Percentiles rank a stretch among this genome's conserved stretches.
Evolutionary conservation across 2,888 invertebrate genomes (phyloP).

Genomic region (Hemaris fuciformis): DNA sequence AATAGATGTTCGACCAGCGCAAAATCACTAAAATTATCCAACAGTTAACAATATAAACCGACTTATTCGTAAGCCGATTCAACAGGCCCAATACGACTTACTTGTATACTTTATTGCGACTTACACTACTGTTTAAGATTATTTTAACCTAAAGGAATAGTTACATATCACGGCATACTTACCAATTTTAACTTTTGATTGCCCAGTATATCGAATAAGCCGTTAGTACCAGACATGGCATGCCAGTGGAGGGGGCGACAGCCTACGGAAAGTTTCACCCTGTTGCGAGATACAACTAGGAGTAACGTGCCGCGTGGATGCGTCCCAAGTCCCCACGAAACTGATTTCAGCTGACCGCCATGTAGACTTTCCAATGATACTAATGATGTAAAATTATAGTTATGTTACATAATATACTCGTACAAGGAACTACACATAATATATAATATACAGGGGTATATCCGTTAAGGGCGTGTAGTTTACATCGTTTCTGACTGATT

Average conservation of each 20-base stretch:
- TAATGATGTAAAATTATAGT: slow-evolving; percentile 44
- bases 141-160: background rate
- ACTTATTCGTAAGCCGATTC: no score
- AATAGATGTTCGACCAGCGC: no score
- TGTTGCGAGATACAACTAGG: slow-evolving; percentile 81
- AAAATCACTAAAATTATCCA: no score
- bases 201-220: slow-evolving; percentile 79
- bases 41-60: no score
- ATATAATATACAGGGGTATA: no score
- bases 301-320: slow-evolving; percentile 78
- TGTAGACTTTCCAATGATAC: slow-evolving; percentile 85
- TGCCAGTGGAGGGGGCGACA: slow-evolving; percentile 85
- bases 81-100: no score
- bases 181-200: slow-evolving; percentile 81
- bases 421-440: no score
- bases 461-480: no score
- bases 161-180: slow-evolving; percentile 40
- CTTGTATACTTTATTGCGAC: no score
- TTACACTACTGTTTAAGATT: no score
- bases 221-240: slow-evolving; percentile 80
- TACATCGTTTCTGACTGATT: no score
- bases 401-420: background rate
- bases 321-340: slow-evolving; percentile 83
- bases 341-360: slow-evolving; percentile 79
- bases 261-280: slow-evolving; percentile 84